phyloP scores from a whole-genome alignment of 2,888 invertebrate species.

The Drosophila pseudotakahashii region DNA sequence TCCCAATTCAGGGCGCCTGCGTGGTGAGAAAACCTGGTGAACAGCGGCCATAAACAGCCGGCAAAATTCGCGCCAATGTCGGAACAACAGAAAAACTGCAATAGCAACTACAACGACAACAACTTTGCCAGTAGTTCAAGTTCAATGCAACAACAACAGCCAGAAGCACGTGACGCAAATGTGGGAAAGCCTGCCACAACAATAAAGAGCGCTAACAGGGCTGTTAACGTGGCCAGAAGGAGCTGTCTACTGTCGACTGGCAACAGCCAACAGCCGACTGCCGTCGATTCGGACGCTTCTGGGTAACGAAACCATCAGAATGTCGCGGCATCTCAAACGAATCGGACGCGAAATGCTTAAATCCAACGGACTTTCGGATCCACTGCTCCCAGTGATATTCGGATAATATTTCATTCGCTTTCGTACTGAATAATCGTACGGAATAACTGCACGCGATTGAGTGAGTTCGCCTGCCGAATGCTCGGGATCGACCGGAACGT shows the following conservation, averaged over 20 bases:
- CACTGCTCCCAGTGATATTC: slow-evolving; percentile 15
- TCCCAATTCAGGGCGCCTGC: slow-evolving; percentile 32
- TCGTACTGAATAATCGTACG: slow-evolving; percentile 13
- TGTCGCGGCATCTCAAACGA: slow-evolving; percentile 63
- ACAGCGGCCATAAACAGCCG: slow-evolving; percentile 43
- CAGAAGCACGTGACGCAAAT: slow-evolving; percentile 50
- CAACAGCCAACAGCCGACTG: slow-evolving; percentile 2
- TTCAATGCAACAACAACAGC: slow-evolving; percentile 69
- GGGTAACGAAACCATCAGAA: slow-evolving; percentile 53
- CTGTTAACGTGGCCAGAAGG: slow-evolving; percentile 26
- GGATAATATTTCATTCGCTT: slow-evolving; percentile 38
- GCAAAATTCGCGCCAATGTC: slow-evolving; percentile 49
- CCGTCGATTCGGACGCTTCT: slow-evolving; percentile 6
- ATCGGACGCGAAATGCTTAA: slow-evolving; percentile 48
- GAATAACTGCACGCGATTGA: slow-evolving; percentile 2
- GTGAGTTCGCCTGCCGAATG: slow-evolving; percentile 14
- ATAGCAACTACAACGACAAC: slow-evolving; percentile 37
- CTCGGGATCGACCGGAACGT: slow-evolving; percentile 8
- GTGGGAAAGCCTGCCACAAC: slow-evolving; percentile 52
- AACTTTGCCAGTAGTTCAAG: slow-evolving; percentile 63
- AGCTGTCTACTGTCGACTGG: slow-evolving; percentile 1
- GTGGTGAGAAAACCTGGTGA: slow-evolving; percentile 15
- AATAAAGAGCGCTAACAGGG: slow-evolving; percentile 32
- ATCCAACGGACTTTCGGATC: slow-evolving; percentile 7
- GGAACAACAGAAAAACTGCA: slow-evolving; percentile 26